phyloP scores from a whole-genome alignment of 2,888 invertebrate genomes.

The Rhagonycha fulva region DNA sequence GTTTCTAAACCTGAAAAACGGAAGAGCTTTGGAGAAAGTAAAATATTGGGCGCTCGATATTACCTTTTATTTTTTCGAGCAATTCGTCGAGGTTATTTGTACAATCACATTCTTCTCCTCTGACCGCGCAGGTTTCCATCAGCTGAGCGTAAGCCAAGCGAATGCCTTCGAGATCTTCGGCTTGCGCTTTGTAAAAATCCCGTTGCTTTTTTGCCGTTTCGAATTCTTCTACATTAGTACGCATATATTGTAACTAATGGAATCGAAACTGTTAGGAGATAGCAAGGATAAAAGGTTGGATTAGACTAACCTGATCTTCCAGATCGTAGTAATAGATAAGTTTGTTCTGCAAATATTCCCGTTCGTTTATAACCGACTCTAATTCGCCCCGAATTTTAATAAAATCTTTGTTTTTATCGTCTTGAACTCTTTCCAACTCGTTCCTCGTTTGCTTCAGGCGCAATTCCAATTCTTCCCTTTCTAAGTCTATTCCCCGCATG shows the following conservation, averaged over 20 bases:
- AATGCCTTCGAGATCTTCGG: constrained; percentile 18
- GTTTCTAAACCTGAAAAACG: constrained; percentile 6
- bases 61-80: constrained; percentile 2
- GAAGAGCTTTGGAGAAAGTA: not conserved
- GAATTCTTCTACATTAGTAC: constrained; percentile 1
- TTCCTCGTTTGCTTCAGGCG: not conserved
- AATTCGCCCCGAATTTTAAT: constrained; percentile 2
- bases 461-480: constrained; percentile 6
- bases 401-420: not conserved
- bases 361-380: not conserved
- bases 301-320: constrained; percentile 12
- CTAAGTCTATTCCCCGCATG: not conserved
- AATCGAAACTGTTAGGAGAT: not conserved
- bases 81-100: not conserved
- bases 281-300: not conserved
- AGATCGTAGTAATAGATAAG: constrained; percentile 2
- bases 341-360: not conserved
- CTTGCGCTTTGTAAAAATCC: constrained; percentile 21
- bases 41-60: not conserved
- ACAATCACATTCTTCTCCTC: not conserved
- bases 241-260: constrained; percentile 8
- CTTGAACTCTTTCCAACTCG: not conserved
- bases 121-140: constrained; percentile 4
- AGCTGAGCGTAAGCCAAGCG: constrained; percentile 13
- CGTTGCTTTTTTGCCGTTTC: constrained; percentile 19